Percentiles rank a stretch among this genome's conserved stretches.
These are phyloP conservation scores for Crypturellus undulatus DNA, from an alignment of 2,113 vertebrate species.

Conservation along the genomic window DNA sequence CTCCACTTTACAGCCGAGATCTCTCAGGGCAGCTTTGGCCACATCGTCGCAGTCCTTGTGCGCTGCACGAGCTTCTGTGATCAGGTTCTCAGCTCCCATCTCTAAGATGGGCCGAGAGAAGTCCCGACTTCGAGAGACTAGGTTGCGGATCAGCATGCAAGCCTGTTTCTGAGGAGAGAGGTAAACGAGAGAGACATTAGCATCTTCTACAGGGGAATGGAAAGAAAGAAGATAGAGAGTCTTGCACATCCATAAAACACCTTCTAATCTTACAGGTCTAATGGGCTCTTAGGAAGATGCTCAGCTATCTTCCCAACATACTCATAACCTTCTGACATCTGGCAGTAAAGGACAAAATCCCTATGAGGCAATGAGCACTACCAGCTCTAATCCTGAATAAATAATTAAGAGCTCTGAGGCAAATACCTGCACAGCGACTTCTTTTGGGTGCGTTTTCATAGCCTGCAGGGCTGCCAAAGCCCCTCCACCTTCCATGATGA, in stretches of 20 bases:
- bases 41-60: constrained; percentile 89
- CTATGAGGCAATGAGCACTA: accelerated
- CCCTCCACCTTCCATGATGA: constrained; percentile 91
- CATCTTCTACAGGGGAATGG: accelerated
- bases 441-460: constrained; percentile 87
- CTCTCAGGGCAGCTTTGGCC: constrained; percentile 89
- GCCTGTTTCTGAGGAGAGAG: constrained; percentile 86
- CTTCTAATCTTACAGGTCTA: neutral
- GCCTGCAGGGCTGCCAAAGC: constrained; percentile 87
- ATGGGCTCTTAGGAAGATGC: neutral
- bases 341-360: accelerated
- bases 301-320: neutral
- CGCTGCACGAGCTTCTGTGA: constrained; percentile 80
- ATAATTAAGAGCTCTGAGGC: accelerated
- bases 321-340: accelerated
- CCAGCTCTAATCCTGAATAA: neutral
- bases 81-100: constrained; percentile 92
- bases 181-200: neutral
- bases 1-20: constrained; percentile 93
- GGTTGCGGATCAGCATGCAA: constrained; percentile 94
- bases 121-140: constrained; percentile 84
- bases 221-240: accelerated
- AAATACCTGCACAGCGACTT: constrained; percentile 87
- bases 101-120: constrained; percentile 88
- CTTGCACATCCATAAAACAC: neutral